Conservation (phyloP, 2,797 vertebrate species). For the Chelon labrosus region DNA sequence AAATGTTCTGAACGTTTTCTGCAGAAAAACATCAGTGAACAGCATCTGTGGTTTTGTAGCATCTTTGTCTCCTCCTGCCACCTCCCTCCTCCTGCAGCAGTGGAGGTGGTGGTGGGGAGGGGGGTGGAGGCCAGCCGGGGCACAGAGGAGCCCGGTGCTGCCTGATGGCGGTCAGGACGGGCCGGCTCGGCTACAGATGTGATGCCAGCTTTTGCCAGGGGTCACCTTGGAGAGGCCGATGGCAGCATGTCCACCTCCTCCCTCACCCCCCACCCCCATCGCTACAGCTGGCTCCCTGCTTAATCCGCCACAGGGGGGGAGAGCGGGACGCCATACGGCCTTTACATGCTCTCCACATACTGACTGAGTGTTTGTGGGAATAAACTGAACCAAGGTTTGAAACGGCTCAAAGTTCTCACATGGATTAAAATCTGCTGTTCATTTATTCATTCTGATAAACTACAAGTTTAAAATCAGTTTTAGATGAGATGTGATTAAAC, state of each 20-base stretch:
- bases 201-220: slow-evolving; percentile 66
- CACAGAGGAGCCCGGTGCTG: slow-evolving; percentile 60
- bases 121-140: slow-evolving; percentile 59
- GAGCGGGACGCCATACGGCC: not conserved
- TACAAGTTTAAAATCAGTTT: too few relatives aligned
- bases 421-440: too few relatives aligned
- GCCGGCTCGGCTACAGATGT: slow-evolving; percentile 71
- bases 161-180: slow-evolving; percentile 72
- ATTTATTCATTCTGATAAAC: too few relatives aligned
- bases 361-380: slow-evolving; percentile 8
- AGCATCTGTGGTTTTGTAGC: too few relatives aligned
- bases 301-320: slow-evolving; percentile 58
- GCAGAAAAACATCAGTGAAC: not conserved
- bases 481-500: too few relatives aligned
- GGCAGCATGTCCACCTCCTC: slow-evolving; percentile 51
- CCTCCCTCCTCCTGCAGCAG: slow-evolving; percentile 32
- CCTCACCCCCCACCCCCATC: not conserved
- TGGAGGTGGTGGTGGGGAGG: slow-evolving; percentile 43
- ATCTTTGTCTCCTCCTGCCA: not conserved
- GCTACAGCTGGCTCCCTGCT: slow-evolving; percentile 69
- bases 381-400: too few relatives aligned
- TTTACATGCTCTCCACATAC: slow-evolving; percentile 14
- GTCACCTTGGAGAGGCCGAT: slow-evolving; percentile 75
- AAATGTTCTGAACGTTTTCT: too few relatives aligned
- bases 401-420: too few relatives aligned